Conservation (phyloP, 2,888 invertebrate genomes). For the Spodoptera picta region DNA sequence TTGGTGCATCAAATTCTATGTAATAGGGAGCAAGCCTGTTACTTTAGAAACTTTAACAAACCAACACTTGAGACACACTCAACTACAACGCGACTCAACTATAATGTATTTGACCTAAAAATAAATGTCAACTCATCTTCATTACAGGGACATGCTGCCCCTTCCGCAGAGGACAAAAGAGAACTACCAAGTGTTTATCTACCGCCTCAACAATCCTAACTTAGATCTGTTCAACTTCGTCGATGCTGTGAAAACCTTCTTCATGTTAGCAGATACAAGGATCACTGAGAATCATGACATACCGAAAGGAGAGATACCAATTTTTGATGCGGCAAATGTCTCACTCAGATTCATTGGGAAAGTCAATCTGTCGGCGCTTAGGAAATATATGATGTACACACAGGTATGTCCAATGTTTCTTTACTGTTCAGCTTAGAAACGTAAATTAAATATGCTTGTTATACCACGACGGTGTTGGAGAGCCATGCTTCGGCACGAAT, state of each 20-base stretch:
- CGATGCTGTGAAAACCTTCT: slow-evolving; percentile 91
- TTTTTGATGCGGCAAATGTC: slow-evolving; percentile 91
- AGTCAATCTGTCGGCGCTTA: slow-evolving; percentile 89
- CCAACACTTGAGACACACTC: no score
- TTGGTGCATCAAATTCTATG: no score
- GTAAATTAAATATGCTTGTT: no score
- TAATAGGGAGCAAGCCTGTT: no score
- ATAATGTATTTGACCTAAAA: background rate
- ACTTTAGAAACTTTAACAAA: no score
- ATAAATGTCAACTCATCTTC: slow-evolving; percentile 2
- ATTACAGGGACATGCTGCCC: slow-evolving; percentile 91
- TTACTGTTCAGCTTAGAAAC: no score
- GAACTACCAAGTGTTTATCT: slow-evolving; percentile 91
- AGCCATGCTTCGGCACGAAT: no score
- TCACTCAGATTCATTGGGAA: slow-evolving; percentile 90
- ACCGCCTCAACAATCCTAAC: slow-evolving; percentile 90
- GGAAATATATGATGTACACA: slow-evolving; percentile 92
- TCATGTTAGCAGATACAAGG: slow-evolving; percentile 92
- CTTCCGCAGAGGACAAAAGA: slow-evolving; percentile 90
- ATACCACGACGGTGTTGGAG: no score
- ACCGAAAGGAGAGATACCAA: slow-evolving; percentile 91
- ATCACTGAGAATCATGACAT: slow-evolving; percentile 89
- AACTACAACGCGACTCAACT: no score
- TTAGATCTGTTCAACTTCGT: slow-evolving; percentile 91
- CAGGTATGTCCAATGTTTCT: slow-evolving; percentile 80